phyloP scores from a whole-genome alignment of 2,888 invertebrate species.

The Philereme transversata region DNA sequence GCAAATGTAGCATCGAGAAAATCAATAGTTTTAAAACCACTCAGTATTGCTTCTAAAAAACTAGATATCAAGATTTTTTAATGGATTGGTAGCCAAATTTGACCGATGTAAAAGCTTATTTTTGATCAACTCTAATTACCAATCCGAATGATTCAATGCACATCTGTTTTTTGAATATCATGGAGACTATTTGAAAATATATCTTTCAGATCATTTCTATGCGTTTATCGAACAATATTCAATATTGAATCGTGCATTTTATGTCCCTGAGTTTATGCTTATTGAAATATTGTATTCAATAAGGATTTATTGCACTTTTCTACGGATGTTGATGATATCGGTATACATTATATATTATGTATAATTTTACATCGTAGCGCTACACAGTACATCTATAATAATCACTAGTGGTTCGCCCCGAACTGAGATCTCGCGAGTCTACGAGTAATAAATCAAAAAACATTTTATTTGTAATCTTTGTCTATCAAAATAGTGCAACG shows the following conservation, averaged over 20 bases:
- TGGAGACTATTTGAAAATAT: too few relatives aligned
- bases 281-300: constrained; percentile 19
- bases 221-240: not conserved
- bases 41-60: not conserved
- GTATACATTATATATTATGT: too few relatives aligned
- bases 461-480: too few relatives aligned
- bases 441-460: too few relatives aligned
- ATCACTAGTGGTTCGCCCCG: too few relatives aligned
- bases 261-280: constrained; percentile 8
- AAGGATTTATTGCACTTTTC: constrained; percentile 8
- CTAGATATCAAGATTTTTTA: too few relatives aligned
- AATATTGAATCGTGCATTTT: constrained; percentile 13
- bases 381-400: too few relatives aligned
- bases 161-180: not conserved
- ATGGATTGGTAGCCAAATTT: too few relatives aligned
- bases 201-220: not conserved
- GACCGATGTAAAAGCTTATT: not conserved
- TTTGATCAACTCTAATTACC: not conserved
- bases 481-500: too few relatives aligned
- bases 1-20: not conserved
- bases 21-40: not conserved
- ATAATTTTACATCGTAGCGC: too few relatives aligned
- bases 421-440: too few relatives aligned
- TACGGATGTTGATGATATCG: not conserved
- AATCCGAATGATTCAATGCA: not conserved